Conservation (phyloP, 1,140 invertebrate species). For the Cryptotermes secundus region DNA sequence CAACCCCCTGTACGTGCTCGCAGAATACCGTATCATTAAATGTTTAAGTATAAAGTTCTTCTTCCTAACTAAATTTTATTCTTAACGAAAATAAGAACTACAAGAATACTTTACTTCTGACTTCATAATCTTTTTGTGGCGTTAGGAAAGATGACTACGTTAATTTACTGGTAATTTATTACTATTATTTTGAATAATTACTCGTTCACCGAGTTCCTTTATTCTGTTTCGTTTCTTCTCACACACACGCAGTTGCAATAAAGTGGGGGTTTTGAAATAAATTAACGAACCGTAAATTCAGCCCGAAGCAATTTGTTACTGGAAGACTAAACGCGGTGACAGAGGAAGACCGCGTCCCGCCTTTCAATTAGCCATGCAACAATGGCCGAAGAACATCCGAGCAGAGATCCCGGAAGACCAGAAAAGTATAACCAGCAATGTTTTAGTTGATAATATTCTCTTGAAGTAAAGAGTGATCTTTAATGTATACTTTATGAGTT, state of each 20-base stretch:
- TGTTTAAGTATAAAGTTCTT: no score
- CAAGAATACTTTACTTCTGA: background rate
- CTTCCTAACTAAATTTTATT: no score
- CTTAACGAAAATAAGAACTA: no score
- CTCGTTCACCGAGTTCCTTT: background rate
- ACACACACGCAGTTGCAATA: background rate
- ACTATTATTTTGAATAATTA: slow-evolving; percentile 21
- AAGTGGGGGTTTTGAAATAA: slow-evolving; percentile 6
- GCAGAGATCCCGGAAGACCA: background rate
- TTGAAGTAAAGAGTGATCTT: background rate
- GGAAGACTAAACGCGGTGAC: background rate
- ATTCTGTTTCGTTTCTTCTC: background rate
- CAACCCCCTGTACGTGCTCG: no score
- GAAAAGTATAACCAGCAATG: background rate
- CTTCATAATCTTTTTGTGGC: background rate
- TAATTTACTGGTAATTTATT: background rate
- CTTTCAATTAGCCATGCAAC: slow-evolving; percentile 9
- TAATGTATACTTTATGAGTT: background rate
- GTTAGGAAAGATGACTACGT: background rate
- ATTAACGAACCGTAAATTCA: slow-evolving; percentile 14
- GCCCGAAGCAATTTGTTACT: background rate
- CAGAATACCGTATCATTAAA: no score
- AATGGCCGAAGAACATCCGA: background rate
- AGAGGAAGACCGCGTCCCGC: background rate
- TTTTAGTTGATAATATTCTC: background rate